Percentiles rank a stretch among this genome's conserved stretches.
Conservation (phyloP, 2,113 vertebrate species). For the Caloenas nicobarica region DNA sequence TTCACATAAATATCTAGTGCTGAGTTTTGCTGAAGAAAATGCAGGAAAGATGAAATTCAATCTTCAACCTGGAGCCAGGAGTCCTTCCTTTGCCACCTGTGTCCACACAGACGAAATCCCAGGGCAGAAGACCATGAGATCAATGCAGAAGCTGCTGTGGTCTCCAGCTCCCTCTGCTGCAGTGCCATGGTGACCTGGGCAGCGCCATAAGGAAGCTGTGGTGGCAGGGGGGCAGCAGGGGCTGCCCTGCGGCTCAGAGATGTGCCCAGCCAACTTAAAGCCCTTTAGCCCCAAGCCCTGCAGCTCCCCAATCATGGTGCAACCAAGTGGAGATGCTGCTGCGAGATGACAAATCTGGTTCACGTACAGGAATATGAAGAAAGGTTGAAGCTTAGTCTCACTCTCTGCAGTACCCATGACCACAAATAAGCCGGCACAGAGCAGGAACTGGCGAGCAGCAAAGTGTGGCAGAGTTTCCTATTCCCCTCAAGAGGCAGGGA, state of each 20-base stretch:
- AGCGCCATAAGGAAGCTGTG: fast-evolving
- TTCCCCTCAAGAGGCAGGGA: not conserved
- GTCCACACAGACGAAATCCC: fast-evolving
- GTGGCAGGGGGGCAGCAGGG: not conserved
- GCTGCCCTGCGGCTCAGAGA: not conserved
- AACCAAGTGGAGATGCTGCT: not conserved
- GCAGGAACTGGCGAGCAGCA: not conserved
- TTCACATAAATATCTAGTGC: not conserved
- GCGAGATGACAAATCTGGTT: not conserved
- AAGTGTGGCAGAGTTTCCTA: not conserved
- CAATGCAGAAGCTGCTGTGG: not conserved
- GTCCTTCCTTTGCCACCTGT: not conserved
- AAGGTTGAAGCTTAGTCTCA: not conserved
- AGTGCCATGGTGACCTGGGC: fast-evolving
- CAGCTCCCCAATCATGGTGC: fast-evolving
- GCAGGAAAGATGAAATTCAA: not conserved
- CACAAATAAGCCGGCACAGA: not conserved
- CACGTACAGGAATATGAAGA: not conserved
- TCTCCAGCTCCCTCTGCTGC: not conserved
- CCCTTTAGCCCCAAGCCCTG: not conserved
- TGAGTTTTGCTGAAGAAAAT: not conserved
- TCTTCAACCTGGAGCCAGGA: not conserved
- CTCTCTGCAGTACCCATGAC: not conserved
- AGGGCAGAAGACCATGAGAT: not conserved
- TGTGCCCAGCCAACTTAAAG: not conserved